Conservation (phyloP, 2,888 invertebrate genomes). For the Plemyria rubiginata region DNA sequence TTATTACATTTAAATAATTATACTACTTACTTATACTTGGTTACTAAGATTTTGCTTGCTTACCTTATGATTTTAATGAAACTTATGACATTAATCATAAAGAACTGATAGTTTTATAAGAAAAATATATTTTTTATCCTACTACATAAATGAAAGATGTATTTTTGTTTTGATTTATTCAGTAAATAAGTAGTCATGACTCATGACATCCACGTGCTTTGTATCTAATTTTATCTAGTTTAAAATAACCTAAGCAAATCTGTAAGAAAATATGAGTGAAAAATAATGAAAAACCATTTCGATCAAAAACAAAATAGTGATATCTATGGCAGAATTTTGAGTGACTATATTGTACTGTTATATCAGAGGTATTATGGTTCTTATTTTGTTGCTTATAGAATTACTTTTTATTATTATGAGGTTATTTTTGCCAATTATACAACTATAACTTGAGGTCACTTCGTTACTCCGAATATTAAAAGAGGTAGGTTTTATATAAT, state of each 20-base stretch:
- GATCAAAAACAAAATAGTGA: slow-evolving; percentile 3
- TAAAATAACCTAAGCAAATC: not conserved
- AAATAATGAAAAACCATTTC: not conserved
- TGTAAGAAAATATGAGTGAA: not conserved
- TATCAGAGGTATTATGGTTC: slow-evolving; percentile 41
- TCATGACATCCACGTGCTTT: too few species aligned
- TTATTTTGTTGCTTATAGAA: slow-evolving; percentile 38
- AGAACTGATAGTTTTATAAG: too few species aligned
- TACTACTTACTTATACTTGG: not conserved
- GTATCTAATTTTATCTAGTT: not conserved
- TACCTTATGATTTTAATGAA: too few species aligned
- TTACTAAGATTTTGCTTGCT: too few species aligned
- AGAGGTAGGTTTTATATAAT: slow-evolving; percentile 38
- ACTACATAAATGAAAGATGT: too few species aligned
- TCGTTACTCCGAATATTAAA: slow-evolving; percentile 33
- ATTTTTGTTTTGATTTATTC: too few species aligned
- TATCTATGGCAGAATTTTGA: slow-evolving; percentile 24
- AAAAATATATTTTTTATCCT: too few species aligned
- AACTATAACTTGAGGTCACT: slow-evolving; percentile 38
- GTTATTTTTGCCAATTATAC: slow-evolving; percentile 35
- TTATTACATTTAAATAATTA: not conserved
- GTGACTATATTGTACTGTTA: slow-evolving; percentile 23
- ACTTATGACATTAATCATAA: too few species aligned
- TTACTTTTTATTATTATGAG: slow-evolving; percentile 32
- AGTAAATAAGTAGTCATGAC: too few species aligned